phyloP scores from a whole-genome alignment of 1,140 invertebrate genomes.

The Atta colombica region DNA sequence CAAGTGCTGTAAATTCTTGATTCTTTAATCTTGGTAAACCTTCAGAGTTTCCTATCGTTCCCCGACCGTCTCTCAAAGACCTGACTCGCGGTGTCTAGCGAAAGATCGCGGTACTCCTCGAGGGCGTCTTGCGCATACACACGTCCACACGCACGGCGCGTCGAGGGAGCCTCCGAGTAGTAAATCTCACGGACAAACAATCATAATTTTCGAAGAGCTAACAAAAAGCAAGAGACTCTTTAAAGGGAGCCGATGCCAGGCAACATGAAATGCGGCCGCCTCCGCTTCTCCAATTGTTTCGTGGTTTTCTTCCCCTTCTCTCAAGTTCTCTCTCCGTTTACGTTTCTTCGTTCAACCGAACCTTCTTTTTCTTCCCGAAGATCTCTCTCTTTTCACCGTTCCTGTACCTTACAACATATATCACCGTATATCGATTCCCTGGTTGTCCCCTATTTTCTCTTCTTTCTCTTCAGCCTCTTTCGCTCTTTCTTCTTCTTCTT shows the following conservation, averaged over 20 bases:
- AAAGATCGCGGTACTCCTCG: slow-evolving; percentile 54
- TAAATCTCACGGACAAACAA: slow-evolving; percentile 86
- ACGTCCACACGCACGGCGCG: slow-evolving; percentile 30
- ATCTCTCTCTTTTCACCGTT: neutral
- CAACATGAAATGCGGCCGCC: slow-evolving; percentile 84
- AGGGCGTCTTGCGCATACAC: slow-evolving; percentile 56
- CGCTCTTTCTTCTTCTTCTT: neutral
- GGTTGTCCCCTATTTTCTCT: slow-evolving; percentile 5
- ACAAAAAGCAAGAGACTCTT: slow-evolving; percentile 84
- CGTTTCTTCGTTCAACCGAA: slow-evolving; percentile 36
- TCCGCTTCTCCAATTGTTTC: slow-evolving; percentile 85
- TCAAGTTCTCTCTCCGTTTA: slow-evolving; percentile 3
- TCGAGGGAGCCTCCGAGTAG: slow-evolving; percentile 75
- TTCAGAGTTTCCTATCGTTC: slow-evolving; percentile 34
- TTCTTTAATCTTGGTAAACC: slow-evolving; percentile 82
- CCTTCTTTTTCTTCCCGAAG: slow-evolving; percentile 23
- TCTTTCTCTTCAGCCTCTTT: neutral
- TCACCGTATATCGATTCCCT: slow-evolving; percentile 58
- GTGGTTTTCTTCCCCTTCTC: slow-evolving; percentile 77
- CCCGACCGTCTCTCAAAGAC: neutral
- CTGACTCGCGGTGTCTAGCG: slow-evolving; percentile 9
- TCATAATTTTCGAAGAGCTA: slow-evolving; percentile 86
- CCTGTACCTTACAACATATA: slow-evolving; percentile 50
- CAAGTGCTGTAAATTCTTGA: slow-evolving; percentile 78
- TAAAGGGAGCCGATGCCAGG: slow-evolving; percentile 83